Evolutionary conservation across 2,888 invertebrate species (phyloP), one percentile per base, ranked within the genome.

Genomic region (Pterobdella sp.): DNA sequence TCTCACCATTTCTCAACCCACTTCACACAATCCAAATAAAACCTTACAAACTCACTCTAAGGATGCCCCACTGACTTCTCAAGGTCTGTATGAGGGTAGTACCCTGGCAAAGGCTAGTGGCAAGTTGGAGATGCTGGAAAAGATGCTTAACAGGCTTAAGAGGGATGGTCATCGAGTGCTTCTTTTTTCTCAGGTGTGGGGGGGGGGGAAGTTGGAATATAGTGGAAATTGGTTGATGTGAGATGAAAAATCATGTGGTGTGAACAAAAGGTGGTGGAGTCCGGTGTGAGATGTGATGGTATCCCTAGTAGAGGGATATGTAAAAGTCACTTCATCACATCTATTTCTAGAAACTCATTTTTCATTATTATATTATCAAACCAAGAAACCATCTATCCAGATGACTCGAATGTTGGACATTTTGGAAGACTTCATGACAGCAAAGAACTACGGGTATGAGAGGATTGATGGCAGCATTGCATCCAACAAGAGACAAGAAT

Each of bases 401-500:
- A 97, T 97, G 96, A 97, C 96, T 18, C 93, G 93, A 86, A 94
- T 97, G 94, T 88, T 98, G 84, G 97, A 97, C 81, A 90, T 97
- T 74, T 86, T 97, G 22, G 97, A 98, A 85, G 97, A 98, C 85
- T 97, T 93, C 84, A 86, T 96, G 67, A 95, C 95, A 82, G 92
- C 92, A 0, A 92, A 93, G 81, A 91, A 91, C 1, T 96, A 95
- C 83, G 94, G 94, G 81, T 97, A 95, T 80, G 96, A 97, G 84
- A 88, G 97, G 79, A 96, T 98, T 79, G 97, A 97, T 81, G 97
- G 97, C 79, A 91, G 93, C 72, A 94, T 97, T 77, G 97, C 95
- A 0, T 96, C 96, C 22, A 88, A 89, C 14, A 87, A 90, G 77
- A 88, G 97, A 78, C 97, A 97, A 85, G 96, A 97, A 85, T 94